These are phyloP conservation scores for Callaeas wilsoni DNA, from an alignment of 2,113 vertebrate species.

Conservation along the genomic window DNA sequence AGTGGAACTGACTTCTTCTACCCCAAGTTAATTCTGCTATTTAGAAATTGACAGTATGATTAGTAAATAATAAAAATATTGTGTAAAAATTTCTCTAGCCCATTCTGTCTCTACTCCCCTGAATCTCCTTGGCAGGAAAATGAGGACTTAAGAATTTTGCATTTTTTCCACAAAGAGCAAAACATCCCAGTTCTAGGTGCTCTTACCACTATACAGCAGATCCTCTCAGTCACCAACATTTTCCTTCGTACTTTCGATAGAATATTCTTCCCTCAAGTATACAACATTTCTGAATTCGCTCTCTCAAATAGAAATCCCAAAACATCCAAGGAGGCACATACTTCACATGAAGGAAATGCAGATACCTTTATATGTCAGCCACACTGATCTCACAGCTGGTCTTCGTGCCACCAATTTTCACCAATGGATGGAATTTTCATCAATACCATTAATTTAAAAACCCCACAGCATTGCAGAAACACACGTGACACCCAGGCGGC, in stretches of 20 bases:
- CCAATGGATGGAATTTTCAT: background rate
- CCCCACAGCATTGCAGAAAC: background rate
- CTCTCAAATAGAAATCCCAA: background rate
- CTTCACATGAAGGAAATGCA: accelerated
- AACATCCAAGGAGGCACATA: background rate
- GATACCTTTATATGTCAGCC: background rate
- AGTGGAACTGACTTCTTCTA: background rate
- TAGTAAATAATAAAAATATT: background rate
- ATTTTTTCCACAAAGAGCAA: background rate
- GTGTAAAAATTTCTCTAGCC: background rate
- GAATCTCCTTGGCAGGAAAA: background rate
- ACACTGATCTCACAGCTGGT: background rate
- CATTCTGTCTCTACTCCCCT: background rate
- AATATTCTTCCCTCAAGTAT: background rate
- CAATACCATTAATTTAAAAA: background rate
- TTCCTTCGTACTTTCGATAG: background rate
- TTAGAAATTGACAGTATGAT: background rate
- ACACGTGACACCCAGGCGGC: background rate
- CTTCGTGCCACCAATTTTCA: background rate
- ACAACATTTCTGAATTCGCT: background rate
- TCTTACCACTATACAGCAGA: background rate
- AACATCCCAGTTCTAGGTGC: background rate
- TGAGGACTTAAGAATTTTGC: background rate
- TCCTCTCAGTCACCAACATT: background rate
- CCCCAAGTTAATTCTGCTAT: background rate